These are phyloP conservation scores for Oxystoma pomonae DNA, from an alignment of 2,888 invertebrate genomes.

Conservation along the genomic window DNA sequence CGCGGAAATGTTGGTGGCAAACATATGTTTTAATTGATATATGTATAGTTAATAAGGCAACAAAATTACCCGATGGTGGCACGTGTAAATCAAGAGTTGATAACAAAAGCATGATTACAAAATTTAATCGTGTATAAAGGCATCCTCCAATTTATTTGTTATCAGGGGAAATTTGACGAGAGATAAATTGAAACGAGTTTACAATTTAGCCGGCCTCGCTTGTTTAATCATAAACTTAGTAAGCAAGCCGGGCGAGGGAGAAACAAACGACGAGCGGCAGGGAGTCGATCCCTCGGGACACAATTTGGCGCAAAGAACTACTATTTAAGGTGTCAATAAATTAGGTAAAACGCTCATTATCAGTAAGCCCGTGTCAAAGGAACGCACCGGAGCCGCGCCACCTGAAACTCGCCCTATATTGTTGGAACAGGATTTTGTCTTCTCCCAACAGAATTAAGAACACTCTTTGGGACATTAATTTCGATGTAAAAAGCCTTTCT, in stretches of 20 bases:
- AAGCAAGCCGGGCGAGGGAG: neutral
- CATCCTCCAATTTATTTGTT: slow-evolving; percentile 1
- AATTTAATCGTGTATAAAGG: neutral
- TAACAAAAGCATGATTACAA: no score
- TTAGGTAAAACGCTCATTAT: slow-evolving; percentile 25
- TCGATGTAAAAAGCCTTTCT: no score
- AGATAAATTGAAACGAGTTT: slow-evolving; percentile 1
- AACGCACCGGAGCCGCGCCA: slow-evolving; percentile 18
- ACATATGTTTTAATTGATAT: no score
- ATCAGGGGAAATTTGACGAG: slow-evolving; percentile 4
- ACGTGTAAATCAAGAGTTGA: no score
- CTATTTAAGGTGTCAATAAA: slow-evolving; percentile 25
- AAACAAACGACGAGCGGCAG: neutral
- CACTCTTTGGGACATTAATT: no score
- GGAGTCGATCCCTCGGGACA: neutral
- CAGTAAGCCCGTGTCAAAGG: slow-evolving; percentile 23
- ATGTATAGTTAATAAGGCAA: no score
- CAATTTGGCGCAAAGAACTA: slow-evolving; percentile 18
- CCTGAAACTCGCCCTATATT: slow-evolving; percentile 18
- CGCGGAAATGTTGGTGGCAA: no score
- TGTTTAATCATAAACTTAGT: neutral
- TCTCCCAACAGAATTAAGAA: neutral
- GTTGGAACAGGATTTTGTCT: slow-evolving; percentile 18
- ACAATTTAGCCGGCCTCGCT: neutral
- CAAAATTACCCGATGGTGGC: no score